A percentile compares a stretch with the other conserved stretches of the same genome.
Conservation (phyloP, 2,113 vertebrate species). For the Trinectes maculatus region DNA sequence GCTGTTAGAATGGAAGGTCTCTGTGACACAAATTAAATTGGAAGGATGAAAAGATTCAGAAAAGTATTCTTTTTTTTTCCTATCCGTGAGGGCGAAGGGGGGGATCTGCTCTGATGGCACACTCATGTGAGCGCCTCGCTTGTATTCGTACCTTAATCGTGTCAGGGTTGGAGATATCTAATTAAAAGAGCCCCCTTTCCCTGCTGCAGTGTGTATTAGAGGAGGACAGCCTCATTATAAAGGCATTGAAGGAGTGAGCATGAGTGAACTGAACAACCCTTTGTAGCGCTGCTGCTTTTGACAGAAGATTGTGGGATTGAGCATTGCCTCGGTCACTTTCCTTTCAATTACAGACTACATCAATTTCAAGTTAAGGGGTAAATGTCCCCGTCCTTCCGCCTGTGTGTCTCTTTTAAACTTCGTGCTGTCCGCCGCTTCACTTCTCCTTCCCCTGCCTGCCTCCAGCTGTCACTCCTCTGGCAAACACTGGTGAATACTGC, state of each 20-base stretch:
- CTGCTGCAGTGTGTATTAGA: conserved; percentile 48
- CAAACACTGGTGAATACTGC: conserved; percentile 51
- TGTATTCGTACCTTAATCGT: conserved; percentile 54
- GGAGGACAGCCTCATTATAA: conserved; percentile 62
- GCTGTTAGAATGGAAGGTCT: conserved; percentile 48
- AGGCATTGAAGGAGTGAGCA: conserved; percentile 42
- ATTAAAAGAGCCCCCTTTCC: conserved; percentile 71
- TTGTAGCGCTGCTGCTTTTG: conserved; percentile 46
- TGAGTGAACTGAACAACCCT: conserved; percentile 41
- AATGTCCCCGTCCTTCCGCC: conserved; percentile 19
- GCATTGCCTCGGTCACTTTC: conserved; percentile 41
- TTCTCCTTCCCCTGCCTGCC: neutral
- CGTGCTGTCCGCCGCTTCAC: conserved; percentile 26
- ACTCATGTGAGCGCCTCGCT: conserved; percentile 24
- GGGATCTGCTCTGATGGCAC: conserved; percentile 45
- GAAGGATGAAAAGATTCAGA: conserved; percentile 59
- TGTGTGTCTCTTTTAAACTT: conserved; percentile 36
- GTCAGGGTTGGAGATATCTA: conserved; percentile 59
- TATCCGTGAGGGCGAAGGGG: conserved; percentile 42
- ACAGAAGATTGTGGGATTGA: conserved; percentile 43
- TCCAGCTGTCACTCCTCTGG: conserved; percentile 34
- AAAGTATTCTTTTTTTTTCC: conserved; percentile 19
- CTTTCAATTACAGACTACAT: conserved; percentile 67
- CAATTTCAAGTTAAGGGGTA: conserved; percentile 34
- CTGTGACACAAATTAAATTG: conserved; percentile 64